Conservation (phyloP, 2,888 invertebrate species). For the Meloe dianella region DNA sequence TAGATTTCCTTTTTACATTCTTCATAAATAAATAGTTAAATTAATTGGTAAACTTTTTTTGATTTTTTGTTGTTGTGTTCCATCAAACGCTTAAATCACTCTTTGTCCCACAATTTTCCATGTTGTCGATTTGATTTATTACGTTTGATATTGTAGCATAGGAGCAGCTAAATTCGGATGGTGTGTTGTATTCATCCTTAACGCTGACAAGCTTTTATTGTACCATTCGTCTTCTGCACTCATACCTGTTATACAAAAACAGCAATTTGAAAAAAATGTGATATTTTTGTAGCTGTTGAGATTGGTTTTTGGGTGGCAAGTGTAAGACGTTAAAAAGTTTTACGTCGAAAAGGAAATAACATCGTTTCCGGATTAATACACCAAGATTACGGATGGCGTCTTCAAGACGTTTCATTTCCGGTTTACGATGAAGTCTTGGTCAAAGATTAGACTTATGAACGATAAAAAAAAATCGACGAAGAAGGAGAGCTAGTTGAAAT, state of each 20-base stretch:
- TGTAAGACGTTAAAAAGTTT: conserved; percentile 32
- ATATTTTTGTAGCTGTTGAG: no score
- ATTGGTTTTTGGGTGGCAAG: neutral
- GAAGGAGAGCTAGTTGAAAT: neutral
- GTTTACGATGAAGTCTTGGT: conserved; percentile 48
- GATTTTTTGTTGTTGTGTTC: conserved; percentile 8
- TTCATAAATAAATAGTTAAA: conserved; percentile 4
- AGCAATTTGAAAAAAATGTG: no score
- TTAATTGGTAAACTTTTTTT: conserved; percentile 19
- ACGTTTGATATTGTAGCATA: conserved; percentile 97
- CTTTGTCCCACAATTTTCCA: neutral
- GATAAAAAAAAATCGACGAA: neutral
- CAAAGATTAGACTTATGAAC: conserved; percentile 22
- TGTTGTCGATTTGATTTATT: conserved; percentile 61
- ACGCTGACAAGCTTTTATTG: conserved; percentile 95
- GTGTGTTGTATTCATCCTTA: conserved; percentile 96
- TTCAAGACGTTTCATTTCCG: conserved; percentile 58
- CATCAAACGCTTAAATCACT: neutral
- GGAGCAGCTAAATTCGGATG: conserved; percentile 95
- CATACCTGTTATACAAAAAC: conserved; percentile 71
- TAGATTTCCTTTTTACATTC: neutral
- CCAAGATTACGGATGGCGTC: conserved; percentile 53
- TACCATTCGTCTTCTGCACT: conserved; percentile 97
- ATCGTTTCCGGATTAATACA: conserved; percentile 43
- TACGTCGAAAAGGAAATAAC: conserved; percentile 41